A percentile compares a stretch with the other conserved stretches of the same genome.
Conservation (phyloP, 1,140 invertebrate genomes). For the Diachasmimorpha longicaudata region DNA sequence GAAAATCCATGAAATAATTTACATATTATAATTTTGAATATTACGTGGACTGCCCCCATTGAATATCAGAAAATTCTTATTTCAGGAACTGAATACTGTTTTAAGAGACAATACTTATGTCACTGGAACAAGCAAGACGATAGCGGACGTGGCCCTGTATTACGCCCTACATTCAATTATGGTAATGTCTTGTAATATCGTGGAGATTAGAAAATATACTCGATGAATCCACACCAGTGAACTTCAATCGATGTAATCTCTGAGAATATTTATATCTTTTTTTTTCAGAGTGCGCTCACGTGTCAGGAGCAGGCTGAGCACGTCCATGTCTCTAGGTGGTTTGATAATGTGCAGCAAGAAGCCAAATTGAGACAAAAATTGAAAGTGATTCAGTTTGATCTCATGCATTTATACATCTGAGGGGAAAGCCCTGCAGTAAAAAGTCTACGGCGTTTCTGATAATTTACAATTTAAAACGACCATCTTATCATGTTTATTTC, state of each 20-base stretch:
- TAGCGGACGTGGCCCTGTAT: slow-evolving; percentile 68
- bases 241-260: slow-evolving; percentile 33
- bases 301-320: slow-evolving; percentile 68
- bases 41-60: too few species aligned
- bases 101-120: slow-evolving; percentile 65
- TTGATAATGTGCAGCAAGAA: slow-evolving; percentile 71
- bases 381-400: slow-evolving; percentile 65
- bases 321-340: slow-evolving; percentile 72
- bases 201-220: slow-evolving; percentile 18
- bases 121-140: slow-evolving; percentile 64
- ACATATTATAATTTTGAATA: too few species aligned
- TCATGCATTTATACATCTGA: slow-evolving; percentile 54
- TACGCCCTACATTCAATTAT: slow-evolving; percentile 65
- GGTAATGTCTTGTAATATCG: slow-evolving; percentile 47
- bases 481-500: too few species aligned
- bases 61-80: slow-evolving; percentile 21
- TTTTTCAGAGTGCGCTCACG: slow-evolving; percentile 58
- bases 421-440: not conserved
- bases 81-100: slow-evolving; percentile 63
- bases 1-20: too few species aligned
- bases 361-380: slow-evolving; percentile 64
- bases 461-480: too few species aligned
- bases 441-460: not conserved
- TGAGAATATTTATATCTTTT: slow-evolving; percentile 1
- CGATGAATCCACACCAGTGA: slow-evolving; percentile 28